Evolutionary conservation across 2,888 invertebrate genomes (phyloP).

Genomic region (Gastrophysa polygoni): DNA sequence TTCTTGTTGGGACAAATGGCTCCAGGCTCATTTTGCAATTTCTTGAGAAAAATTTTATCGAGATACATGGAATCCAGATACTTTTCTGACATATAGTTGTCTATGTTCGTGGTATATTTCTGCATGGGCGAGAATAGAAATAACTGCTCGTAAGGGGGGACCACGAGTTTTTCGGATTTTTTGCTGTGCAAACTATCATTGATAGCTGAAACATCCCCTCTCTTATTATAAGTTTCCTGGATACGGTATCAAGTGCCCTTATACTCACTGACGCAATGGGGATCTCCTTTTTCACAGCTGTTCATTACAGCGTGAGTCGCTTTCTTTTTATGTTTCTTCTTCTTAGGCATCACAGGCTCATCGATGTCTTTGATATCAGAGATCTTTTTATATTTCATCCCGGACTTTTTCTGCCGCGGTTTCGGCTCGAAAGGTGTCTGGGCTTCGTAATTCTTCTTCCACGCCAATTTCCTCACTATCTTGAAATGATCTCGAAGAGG

Average conservation of each 20-base stretch:
- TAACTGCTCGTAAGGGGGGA: constrained; percentile 44
- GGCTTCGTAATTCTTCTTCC: constrained; percentile 49
- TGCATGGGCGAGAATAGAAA: constrained; percentile 54
- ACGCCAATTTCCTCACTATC: constrained; percentile 54
- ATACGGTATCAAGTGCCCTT: too few relatives aligned
- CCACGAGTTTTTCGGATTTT: constrained; percentile 43
- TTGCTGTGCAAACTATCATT: constrained; percentile 50
- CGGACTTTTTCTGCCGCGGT: constrained; percentile 40
- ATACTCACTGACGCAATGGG: not conserved
- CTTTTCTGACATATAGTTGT: constrained; percentile 56
- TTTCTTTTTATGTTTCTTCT: constrained; percentile 27
- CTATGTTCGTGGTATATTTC: constrained; percentile 54
- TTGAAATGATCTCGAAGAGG: constrained; percentile 55
- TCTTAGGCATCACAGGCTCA: constrained; percentile 37
- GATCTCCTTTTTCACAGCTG: too few relatives aligned
- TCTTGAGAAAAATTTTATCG: constrained; percentile 58
- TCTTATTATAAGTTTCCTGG: too few relatives aligned
- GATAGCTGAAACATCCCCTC: constrained; percentile 31
- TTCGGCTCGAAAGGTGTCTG: constrained; percentile 48
- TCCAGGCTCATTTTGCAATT: constrained; percentile 48
- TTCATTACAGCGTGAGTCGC: too few relatives aligned
- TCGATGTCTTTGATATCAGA: not conserved
- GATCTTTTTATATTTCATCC: constrained; percentile 36
- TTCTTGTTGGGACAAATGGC: constrained; percentile 54
- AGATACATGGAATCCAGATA: constrained; percentile 57